These are phyloP conservation scores for Noturus placidus DNA, from an alignment of 2,113 vertebrate species.

Conservation along the genomic window DNA sequence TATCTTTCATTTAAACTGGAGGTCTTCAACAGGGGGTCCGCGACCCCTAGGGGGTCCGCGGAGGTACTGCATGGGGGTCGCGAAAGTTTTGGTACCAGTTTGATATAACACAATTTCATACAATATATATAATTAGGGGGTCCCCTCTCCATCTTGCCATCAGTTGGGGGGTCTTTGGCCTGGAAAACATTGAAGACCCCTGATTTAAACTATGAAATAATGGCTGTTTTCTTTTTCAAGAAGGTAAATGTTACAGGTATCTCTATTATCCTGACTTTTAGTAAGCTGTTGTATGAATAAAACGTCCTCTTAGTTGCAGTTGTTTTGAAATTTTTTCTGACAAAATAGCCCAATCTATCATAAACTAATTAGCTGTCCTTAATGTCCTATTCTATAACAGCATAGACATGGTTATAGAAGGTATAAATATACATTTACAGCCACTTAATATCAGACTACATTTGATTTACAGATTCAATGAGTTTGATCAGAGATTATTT, in stretches of 20 bases:
- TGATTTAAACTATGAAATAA: not conserved
- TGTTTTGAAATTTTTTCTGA: not conserved
- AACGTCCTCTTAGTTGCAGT: not conserved
- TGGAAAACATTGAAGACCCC: too few relatives aligned
- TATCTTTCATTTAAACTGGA: not conserved
- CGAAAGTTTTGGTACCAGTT: too few relatives aligned
- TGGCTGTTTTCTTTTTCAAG: not conserved
- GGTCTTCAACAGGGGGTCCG: too few relatives aligned
- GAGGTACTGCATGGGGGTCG: too few relatives aligned
- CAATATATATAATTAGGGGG: too few relatives aligned
- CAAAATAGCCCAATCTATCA: not conserved
- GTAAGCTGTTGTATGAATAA: not conserved
- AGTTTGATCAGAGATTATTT: constrained; percentile 81
- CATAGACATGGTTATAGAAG: not conserved
- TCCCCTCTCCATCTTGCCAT: too few relatives aligned
- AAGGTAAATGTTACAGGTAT: not conserved
- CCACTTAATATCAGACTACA: not conserved
- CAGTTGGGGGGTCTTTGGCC: too few relatives aligned
- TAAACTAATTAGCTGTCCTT: not conserved
- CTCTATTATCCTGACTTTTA: not conserved
- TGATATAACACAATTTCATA: too few relatives aligned
- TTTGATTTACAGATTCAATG: constrained; percentile 70
- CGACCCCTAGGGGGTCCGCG: too few relatives aligned
- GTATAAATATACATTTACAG: not conserved
- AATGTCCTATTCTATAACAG: not conserved